phyloP scores from a whole-genome alignment of 2,888 invertebrate species.

The Pollenia labialis region DNA sequence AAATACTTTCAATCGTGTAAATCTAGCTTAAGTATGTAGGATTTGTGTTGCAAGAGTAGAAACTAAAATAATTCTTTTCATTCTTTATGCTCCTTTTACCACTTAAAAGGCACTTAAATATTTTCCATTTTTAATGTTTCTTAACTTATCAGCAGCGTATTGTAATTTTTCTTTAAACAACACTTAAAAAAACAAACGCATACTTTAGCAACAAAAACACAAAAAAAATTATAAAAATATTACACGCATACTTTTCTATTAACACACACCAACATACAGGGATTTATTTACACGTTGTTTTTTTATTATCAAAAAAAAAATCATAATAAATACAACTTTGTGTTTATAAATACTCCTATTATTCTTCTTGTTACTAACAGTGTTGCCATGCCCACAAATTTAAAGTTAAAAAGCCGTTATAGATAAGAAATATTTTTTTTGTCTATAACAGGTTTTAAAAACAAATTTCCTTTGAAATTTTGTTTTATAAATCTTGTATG shows the following conservation, averaged over 20 bases:
- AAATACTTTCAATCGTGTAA: too few species aligned
- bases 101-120: constrained; percentile 64
- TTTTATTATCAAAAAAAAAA: too few species aligned
- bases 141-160: constrained; percentile 62
- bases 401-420: too few species aligned
- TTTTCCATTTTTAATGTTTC: constrained; percentile 61
- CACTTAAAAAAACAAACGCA: constrained; percentile 38
- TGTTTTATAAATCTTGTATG: too few species aligned
- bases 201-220: neutral
- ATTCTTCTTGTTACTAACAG: neutral
- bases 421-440: too few species aligned
- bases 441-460: too few species aligned
- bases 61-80: constrained; percentile 45
- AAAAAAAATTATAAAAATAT: neutral
- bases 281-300: too few species aligned
- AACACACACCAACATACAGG: neutral
- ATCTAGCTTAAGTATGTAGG: neutral
- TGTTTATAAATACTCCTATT: constrained; percentile 2
- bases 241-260: neutral
- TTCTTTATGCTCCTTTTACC: constrained; percentile 24
- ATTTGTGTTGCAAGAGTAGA: constrained; percentile 29
- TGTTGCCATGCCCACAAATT: too few species aligned
- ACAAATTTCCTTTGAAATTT: too few species aligned
- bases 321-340: neutral
- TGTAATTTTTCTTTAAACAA: constrained; percentile 65